Conservation (phyloP, 2,888 invertebrate genomes). For the Branchellion lobata region DNA sequence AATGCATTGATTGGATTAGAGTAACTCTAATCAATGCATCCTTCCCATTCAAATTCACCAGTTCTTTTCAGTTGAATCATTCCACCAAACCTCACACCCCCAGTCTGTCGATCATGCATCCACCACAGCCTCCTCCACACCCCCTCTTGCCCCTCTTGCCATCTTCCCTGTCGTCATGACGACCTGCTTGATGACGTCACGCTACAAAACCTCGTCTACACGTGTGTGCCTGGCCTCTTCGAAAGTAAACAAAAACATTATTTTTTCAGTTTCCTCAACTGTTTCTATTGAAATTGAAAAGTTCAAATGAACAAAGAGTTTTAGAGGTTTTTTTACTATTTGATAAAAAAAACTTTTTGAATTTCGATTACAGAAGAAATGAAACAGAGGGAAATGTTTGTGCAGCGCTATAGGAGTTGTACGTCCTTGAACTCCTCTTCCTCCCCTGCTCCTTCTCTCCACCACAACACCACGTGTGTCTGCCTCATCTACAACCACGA, state of each 20-base stretch:
- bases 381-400: slow-evolving; percentile 6
- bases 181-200: slow-evolving; percentile 20
- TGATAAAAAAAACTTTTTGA: too few relatives aligned
- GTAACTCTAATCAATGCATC: too few relatives aligned
- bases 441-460: background rate
- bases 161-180: slow-evolving; percentile 4
- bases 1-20: too few relatives aligned
- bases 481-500: slow-evolving; percentile 23
- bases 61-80: too few relatives aligned
- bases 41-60: too few relatives aligned
- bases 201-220: slow-evolving; percentile 39
- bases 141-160: slow-evolving; percentile 27
- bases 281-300: background rate
- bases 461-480: background rate
- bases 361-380: too few relatives aligned
- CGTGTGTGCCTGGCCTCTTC: slow-evolving; percentile 20
- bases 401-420: too few relatives aligned
- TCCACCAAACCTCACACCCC: background rate
- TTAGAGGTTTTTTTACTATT: too few relatives aligned
- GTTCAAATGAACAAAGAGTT: too few relatives aligned
- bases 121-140: background rate
- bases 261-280: background rate
- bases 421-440: too few relatives aligned
- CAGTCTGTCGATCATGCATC: slow-evolving; percentile 36
- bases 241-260: background rate